phyloP scores from a whole-genome alignment of 2,888 invertebrate genomes.

The Agriopis leucophaearia region DNA sequence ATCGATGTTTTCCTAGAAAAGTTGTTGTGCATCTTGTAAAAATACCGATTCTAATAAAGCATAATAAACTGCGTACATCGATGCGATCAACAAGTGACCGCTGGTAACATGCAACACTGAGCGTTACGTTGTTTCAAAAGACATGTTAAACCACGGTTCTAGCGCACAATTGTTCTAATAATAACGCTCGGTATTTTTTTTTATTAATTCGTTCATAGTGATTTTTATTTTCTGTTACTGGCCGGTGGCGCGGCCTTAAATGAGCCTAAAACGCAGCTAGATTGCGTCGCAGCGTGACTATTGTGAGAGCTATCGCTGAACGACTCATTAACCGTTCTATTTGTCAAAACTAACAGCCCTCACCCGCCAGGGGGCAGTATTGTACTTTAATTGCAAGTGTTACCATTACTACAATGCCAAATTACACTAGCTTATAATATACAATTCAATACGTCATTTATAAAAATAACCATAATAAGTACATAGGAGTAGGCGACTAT shows the following conservation, averaged over 20 bases:
- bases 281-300: slow-evolving; percentile 15
- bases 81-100: too few relatives aligned
- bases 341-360: slow-evolving; percentile 31
- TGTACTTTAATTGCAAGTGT: slow-evolving; percentile 5
- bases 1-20: too few relatives aligned
- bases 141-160: too few relatives aligned
- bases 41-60: too few relatives aligned
- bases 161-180: too few relatives aligned
- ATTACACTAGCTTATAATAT: not conserved
- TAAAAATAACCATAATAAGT: not conserved
- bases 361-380: slow-evolving; percentile 7
- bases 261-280: not conserved
- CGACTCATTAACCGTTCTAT: slow-evolving; percentile 14
- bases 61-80: too few relatives aligned
- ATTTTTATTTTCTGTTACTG: too few relatives aligned
- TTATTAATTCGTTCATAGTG: too few relatives aligned
- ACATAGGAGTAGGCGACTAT: not conserved
- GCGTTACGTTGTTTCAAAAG: too few relatives aligned
- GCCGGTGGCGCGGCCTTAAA: not conserved
- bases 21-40: too few relatives aligned
- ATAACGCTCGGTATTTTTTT: too few relatives aligned
- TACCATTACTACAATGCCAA: not conserved
- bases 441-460: not conserved
- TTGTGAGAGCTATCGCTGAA: not conserved
- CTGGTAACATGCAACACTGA: too few relatives aligned